Base-by-base conservation (phyloP, 2,888 invertebrate genomes). In the Thereva nobilitata region DNA sequence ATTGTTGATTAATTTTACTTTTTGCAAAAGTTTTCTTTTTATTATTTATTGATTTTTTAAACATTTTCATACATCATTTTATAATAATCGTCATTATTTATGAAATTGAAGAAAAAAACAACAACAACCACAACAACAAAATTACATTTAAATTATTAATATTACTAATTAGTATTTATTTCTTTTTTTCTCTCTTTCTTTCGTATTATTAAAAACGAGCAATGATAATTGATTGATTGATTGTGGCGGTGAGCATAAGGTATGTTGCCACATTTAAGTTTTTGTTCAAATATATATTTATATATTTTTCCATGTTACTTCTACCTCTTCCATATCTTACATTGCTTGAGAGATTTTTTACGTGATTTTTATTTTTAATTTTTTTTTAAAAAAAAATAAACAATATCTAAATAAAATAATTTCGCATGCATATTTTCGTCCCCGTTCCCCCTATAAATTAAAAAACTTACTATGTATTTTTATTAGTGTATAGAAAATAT, bases 201-300 rank as follows among this genome's bases (percentile, higher is more conserved):
- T 38, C 38, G 9, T 45, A 12, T 64, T 54, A 5, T 38, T 64
- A 34, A 38, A 49, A 4, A 38, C n/a, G 10, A 40, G 40, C 12
- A 23, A 12, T 40, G 41, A 38, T 55, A 59, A 59, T 45, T 45
- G 37, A 38, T 45, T 38, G 34, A 10, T 59, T 45, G 45, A 8
- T 45, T 45, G 34, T 50, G 61, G 50, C 50, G 49, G 50, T 80
- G 80, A 80, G 80, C 80, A 80, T 80, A 80, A 80, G 80, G 80
- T 80, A 80, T 75, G 80, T 78, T 75, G 38, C 23, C 47, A 49
- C 41, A 47, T 45, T 37, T 10, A 57, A 8, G 47, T 57, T 23
- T 55, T 55, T 38, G 37, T 38, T 53, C 38, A 7, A 53, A 53
- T 53, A n/a, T 38, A 53, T 37, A 38, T 53, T 38, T 35, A 38